Percentiles rank a stretch among this genome's conserved stretches.
phyloP scores from a whole-genome alignment of 2,888 invertebrate genomes.

The Eupsilia transversa region DNA sequence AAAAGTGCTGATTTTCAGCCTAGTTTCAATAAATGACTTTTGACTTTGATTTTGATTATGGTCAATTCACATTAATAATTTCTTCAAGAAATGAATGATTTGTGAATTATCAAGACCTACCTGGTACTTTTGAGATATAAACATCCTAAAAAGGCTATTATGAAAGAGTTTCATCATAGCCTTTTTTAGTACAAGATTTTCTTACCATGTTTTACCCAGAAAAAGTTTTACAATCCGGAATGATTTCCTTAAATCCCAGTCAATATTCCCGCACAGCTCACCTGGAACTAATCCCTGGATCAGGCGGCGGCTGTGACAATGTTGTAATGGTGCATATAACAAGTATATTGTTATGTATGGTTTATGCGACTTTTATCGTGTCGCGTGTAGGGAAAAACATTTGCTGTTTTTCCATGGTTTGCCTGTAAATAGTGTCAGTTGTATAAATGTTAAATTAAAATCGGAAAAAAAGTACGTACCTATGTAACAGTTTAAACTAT shows the following conservation, averaged over 20 bases:
- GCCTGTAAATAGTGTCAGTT: not conserved
- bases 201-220: not conserved
- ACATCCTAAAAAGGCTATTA: not conserved
- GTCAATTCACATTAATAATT: not conserved
- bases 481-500: too few species aligned
- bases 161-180: too few species aligned
- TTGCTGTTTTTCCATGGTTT: not conserved
- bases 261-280: conserved; percentile 65
- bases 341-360: conserved; percentile 59
- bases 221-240: conserved; percentile 28
- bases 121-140: not conserved
- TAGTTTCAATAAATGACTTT: too few species aligned
- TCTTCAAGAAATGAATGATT: not conserved
- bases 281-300: conserved; percentile 65
- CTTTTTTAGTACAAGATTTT: not conserved
- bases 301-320: conserved; percentile 47
- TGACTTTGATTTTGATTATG: too few species aligned
- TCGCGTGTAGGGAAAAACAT: not conserved
- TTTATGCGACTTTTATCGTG: conserved; percentile 41
- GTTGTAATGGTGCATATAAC: conserved; percentile 66
- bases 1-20: too few species aligned
- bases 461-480: too few species aligned
- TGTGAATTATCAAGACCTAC: not conserved
- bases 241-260: conserved; percentile 46
- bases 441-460: too few species aligned